Evolutionary conservation across 1,140 invertebrate genomes (phyloP), one percentile per base, ranked within the genome.

Genomic region (Bombus terrestris): DNA sequence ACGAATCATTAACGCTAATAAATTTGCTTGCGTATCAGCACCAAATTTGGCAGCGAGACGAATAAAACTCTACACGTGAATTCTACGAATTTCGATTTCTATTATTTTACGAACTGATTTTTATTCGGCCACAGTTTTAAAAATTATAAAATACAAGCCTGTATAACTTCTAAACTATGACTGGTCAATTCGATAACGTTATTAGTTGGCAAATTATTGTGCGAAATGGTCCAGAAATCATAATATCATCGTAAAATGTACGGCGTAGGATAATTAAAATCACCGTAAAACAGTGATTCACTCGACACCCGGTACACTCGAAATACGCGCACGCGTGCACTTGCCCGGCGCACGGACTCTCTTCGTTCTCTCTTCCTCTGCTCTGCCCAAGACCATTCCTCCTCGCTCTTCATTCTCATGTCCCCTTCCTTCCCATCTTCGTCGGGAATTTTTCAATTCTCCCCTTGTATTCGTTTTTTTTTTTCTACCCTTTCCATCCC

Each of bases 301-400:
- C n/a, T 39, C 37, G 37, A 85, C 87, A 86, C 66, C 75, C 75
- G 73, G 53, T 89, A 79, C 53, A 85, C 59, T 79, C 18, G 43
- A 37, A 62, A 64, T 41, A 73, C 72, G 88, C 88, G 88, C 88
- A 86, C 88, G 88, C 88, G 85, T 86, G 88, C 62, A 68, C 68
- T 83, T 59, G 74, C 15, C 59, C 79, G 83, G 75, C 68, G 74
- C 35, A 83, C 69, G 59, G 47, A 22, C 22, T 62, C 32, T 35
- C 37, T 47, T 32, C 22, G 10, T 47, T 68, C 71, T 37, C 78
- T 74, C 62, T 71, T 25, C 28, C 47, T 32, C 3, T 28, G 2
- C n/a, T 35, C 47, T 62, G 18, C n/a, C 41, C 53, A 41, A n/a
- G n/a, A 68, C 12, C 39, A 32, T 72, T 80, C 41, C 66, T 62